Base-by-base conservation (phyloP, 2,113 vertebrate species). In the Cromileptes altivelis region DNA sequence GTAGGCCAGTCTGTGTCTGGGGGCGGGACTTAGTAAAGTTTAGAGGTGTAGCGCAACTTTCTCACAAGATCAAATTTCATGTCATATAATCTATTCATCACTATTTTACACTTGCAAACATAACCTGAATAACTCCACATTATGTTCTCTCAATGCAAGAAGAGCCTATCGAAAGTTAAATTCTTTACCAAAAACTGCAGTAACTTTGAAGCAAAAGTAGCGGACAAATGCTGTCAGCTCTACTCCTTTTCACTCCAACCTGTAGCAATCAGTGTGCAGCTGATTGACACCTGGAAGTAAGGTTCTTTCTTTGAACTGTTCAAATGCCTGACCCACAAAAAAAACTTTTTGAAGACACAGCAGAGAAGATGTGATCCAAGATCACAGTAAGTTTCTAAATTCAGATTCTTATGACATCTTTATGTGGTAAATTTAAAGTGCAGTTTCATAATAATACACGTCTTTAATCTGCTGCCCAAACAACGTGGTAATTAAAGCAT, bases 171-270 rank as follows among this genome's bases (percentile, higher is more conserved):
- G 2, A 69, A 33, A 15, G 23, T 27, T 1, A 27, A 4, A 68
- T 53, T 17, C 0, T 56, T 21, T 70, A 27, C 19, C 67, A 70
- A 55, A 56, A 56, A 55, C 25, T 52, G 27, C 50, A 55, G 50
- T 9, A 70, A 70, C 69, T 71, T 55, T 56, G 15, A 50, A 74
- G 42, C 60, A 25, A 75, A 63, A 37, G 30, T 13, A 53, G 10
- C n/a, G 1, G 13, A 40, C 13, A 25, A n/a, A 62, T 37, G 58
- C 9, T 13, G 15, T 27, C 40, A 30, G 70, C 56, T 57, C 5
- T 13, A 1, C n/a, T 27, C 33, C 18, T 40, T 6, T n/a, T 55
- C 8, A 5, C 25, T 60, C 57, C 42, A 33, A 17, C 19, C 42
- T 40, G 68, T 15, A 25, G 21, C 52, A 42, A 56, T 74, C 47